These are phyloP conservation scores for Geopemphigus sp. DNA, from an alignment of 1,140 invertebrate genomes.

Conservation along the genomic window DNA sequence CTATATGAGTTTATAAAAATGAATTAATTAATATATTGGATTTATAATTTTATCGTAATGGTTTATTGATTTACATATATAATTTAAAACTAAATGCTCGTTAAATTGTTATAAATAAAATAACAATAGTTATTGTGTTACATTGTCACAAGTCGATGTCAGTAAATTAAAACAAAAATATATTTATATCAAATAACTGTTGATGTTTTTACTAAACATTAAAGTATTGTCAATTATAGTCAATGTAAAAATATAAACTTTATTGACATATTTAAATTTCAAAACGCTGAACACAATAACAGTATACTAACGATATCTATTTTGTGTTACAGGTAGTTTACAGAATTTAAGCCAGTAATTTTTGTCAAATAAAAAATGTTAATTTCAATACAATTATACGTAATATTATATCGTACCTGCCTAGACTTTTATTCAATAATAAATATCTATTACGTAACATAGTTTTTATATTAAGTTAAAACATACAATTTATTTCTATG, in stretches of 20 bases:
- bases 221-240: no score
- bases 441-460: no score
- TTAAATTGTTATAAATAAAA: background rate
- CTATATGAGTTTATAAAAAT: no score
- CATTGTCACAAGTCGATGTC: background rate
- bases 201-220: background rate
- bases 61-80: background rate
- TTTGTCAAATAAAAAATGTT: no score
- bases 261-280: background rate
- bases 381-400: no score
- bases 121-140: background rate
- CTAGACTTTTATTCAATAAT: no score
- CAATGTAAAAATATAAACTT: background rate
- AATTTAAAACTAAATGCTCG: background rate
- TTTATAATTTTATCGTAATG: background rate
- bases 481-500: no score
- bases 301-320: background rate
- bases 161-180: background rate
- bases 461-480: no score
- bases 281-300: background rate
- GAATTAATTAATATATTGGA: no score
- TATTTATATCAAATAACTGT: constrained; percentile 2
- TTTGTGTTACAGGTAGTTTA: no score
- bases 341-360: no score
- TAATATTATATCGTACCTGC: no score